Base-by-base conservation (phyloP, 2,888 invertebrate species). In the Apamea anceps region DNA sequence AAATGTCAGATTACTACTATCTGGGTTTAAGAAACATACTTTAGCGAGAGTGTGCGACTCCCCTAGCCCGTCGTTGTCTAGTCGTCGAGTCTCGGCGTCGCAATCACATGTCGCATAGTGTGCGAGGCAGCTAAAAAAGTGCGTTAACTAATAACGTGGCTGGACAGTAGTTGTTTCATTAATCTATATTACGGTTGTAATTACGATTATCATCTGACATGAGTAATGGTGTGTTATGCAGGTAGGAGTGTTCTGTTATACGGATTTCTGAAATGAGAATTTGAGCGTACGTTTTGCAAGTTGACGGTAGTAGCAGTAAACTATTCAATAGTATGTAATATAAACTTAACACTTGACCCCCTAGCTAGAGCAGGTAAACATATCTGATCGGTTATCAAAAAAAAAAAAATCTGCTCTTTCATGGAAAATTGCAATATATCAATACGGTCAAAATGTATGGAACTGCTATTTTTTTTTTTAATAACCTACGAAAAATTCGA, bases 121-220 rank as follows among this genome's bases (percentile, higher is more conserved):
- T 63, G 13, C 21, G 63, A 63, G n/a, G 18, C 21, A 42, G 21
- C 72, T 63, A 42, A 68, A 60, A 74, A 67, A 73, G 75, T 74
- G 70, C 67, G 81, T 75, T 84, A 74, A 86, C 77, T 81, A 86
- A 86, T 86, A 81, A 80, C 73, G 21, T 66, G 45, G 42, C 74
- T 77, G 86, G 88, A 84, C 82, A 77, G 72, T 84, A 81, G 75
- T 73, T 65, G 76, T 77, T 83, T 74, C 88, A 87, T 87, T 88
- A 86, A 78, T 85, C 85, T 82, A 67, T 79, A 84, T 81, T 84
- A 76, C 77, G 70, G 80, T 67, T 87, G 86, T 89, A 81, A 85
- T 85, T 87, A 87, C 75, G 89, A 85, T 89, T 82, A 85, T 83
- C 82, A 81, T 84, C 79, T 80, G 82, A 76, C 80, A 81, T 89